Evolutionary conservation across 1,140 invertebrate species (phyloP).

Genomic region (Rhagoletis zephyria): DNA sequence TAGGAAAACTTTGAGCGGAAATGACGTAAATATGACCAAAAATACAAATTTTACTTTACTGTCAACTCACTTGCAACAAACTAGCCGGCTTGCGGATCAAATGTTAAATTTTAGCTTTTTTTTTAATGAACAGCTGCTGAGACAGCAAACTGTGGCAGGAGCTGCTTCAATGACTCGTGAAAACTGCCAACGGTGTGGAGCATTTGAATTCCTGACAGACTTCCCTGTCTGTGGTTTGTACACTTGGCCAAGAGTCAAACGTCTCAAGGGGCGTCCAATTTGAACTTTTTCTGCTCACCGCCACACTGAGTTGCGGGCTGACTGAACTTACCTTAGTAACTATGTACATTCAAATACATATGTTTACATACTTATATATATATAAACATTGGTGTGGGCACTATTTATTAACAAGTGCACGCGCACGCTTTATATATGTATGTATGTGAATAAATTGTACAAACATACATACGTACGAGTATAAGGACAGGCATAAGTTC

Average conservation of each 20-base stretch:
- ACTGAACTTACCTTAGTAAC: no score
- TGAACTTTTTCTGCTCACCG: not conserved
- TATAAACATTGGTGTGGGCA: no score
- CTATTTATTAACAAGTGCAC: not conserved
- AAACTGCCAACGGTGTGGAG: not conserved
- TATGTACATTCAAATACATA: no score
- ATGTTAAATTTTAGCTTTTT: not conserved
- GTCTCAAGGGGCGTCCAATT: not conserved
- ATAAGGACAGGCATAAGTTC: no score
- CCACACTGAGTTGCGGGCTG: not conserved
- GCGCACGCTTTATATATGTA: not conserved
- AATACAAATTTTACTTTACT: slow-evolving; percentile 25
- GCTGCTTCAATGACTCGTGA: not conserved
- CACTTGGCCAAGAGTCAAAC: not conserved
- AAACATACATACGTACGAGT: no score
- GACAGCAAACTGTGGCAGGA: not conserved
- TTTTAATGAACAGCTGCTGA: not conserved
- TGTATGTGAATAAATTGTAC: no score
- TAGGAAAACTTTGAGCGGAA: slow-evolving; percentile 40
- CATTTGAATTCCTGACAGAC: not conserved
- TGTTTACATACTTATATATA: no score
- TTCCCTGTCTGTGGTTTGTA: not conserved
- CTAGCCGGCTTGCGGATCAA: not conserved
- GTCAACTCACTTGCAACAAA: slow-evolving; percentile 15
- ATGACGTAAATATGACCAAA: slow-evolving; percentile 50